phyloP scores from a whole-genome alignment of 2,797 vertebrate genomes.

The Todus mexicanus region DNA sequence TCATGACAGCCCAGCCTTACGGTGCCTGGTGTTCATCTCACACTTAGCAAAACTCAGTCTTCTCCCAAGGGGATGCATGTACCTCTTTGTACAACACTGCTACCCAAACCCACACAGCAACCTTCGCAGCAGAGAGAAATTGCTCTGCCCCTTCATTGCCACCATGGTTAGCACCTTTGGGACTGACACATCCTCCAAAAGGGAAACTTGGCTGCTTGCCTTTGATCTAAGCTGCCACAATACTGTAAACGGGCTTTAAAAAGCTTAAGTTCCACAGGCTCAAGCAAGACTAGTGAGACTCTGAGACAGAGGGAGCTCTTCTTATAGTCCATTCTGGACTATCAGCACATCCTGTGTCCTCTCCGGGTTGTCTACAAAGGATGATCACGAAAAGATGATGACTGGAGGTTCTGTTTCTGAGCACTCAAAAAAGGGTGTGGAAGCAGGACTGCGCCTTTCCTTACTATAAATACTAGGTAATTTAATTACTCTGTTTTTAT shows the following conservation, averaged over 20 bases:
- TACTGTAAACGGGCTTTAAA: neutral
- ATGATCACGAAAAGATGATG: neutral
- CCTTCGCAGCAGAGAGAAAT: neutral
- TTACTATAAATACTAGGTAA: neutral
- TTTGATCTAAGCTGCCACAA: neutral
- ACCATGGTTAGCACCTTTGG: neutral
- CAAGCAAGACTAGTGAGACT: neutral
- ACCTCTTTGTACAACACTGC: neutral
- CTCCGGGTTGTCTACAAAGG: neutral
- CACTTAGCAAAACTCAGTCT: neutral
- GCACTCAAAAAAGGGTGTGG: neutral
- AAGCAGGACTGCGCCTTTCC: neutral
- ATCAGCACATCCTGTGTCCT: neutral
- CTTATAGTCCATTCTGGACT: neutral
- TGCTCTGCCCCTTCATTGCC: neutral
- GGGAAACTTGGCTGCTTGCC: neutral
- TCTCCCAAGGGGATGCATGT: neutral
- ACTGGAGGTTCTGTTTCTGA: neutral
- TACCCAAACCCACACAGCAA: neutral
- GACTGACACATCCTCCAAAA: neutral
- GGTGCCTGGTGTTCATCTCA: neutral
- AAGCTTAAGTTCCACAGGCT: neutral
- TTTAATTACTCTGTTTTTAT: neutral
- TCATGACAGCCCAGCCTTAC: neutral
- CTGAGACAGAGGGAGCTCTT: neutral